phyloP scores from a whole-genome alignment of 2,797 vertebrate genomes.

The Pangasius djambal region DNA sequence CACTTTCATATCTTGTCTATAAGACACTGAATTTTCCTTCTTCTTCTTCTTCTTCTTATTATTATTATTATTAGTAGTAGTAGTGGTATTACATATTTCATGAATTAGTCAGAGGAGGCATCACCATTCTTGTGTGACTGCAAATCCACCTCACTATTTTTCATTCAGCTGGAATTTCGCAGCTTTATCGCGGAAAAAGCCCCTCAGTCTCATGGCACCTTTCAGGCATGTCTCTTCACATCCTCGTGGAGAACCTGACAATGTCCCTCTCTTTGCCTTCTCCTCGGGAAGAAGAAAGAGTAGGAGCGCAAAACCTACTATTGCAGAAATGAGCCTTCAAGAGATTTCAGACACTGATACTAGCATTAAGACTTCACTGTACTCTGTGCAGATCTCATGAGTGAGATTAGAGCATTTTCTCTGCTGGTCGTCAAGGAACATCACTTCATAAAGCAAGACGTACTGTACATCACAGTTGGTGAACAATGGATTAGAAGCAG shows the following conservation, averaged over 20 bases:
- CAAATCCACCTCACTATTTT: not conserved
- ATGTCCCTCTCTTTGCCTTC: not conserved
- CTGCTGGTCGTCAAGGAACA: not conserved
- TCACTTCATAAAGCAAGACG: not conserved
- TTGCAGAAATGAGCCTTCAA: slow-evolving; percentile 20
- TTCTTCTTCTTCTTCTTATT: too few species aligned
- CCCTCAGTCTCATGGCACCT: slow-evolving; percentile 19
- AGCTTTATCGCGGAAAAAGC: slow-evolving; percentile 17
- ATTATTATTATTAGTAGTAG: not conserved
- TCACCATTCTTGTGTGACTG: not conserved
- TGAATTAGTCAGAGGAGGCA: not conserved
- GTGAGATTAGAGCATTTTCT: slow-evolving; percentile 14
- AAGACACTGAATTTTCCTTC: not conserved
- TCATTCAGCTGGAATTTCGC: not conserved
- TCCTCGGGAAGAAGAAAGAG: not conserved
- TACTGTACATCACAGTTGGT: not conserved
- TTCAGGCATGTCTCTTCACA: slow-evolving; percentile 29
- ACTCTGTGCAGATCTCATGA: not conserved
- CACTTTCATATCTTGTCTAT: not conserved
- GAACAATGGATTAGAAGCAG: not conserved
- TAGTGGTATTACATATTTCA: not conserved
- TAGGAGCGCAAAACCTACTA: slow-evolving; percentile 25
- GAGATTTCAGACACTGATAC: slow-evolving; percentile 21
- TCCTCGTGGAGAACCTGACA: not conserved
- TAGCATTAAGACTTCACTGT: not conserved